Conservation (phyloP, 2,113 vertebrate species). For the Corydoras sp. region DNA sequence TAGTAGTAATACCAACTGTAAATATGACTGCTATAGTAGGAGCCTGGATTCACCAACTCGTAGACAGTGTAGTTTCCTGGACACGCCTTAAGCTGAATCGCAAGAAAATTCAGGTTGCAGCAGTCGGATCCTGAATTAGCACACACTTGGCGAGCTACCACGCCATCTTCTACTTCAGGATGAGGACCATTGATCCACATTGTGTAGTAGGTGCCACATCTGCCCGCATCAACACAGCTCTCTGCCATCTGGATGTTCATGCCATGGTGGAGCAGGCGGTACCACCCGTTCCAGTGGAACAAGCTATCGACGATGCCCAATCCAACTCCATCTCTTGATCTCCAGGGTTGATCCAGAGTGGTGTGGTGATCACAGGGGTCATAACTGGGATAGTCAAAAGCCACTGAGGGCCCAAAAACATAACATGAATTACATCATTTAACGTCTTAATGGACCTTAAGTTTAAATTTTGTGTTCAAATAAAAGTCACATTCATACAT, state of each 20-base stretch:
- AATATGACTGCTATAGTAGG: background rate
- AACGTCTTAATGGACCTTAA: too few species aligned
- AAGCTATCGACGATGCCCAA: conserved; percentile 12
- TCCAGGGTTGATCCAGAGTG: conserved; percentile 20
- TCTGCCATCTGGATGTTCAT: background rate
- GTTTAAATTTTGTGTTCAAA: too few species aligned
- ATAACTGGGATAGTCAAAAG: background rate
- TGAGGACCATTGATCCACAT: background rate
- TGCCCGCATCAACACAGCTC: background rate
- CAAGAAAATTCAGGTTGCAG: conserved; percentile 18
- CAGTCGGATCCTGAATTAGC: background rate
- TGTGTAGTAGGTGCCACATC: background rate
- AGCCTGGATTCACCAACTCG: background rate
- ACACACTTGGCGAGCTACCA: conserved; percentile 6
- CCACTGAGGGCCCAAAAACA: conserved; percentile 3
- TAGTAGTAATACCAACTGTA: background rate
- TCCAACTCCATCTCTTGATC: conserved; percentile 7
- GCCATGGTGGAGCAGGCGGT: background rate
- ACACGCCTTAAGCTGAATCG: conserved; percentile 37
- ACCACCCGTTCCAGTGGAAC: background rate
- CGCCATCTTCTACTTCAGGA: conserved; percentile 21
- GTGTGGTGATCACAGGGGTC: conserved; percentile 20
- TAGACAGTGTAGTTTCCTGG: conserved; percentile 30
- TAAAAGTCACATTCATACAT: too few species aligned
- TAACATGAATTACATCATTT: too few species aligned